Evolutionary conservation across 2,113 vertebrate genomes (phyloP).

Genomic region (Platycercus adscitus): DNA sequence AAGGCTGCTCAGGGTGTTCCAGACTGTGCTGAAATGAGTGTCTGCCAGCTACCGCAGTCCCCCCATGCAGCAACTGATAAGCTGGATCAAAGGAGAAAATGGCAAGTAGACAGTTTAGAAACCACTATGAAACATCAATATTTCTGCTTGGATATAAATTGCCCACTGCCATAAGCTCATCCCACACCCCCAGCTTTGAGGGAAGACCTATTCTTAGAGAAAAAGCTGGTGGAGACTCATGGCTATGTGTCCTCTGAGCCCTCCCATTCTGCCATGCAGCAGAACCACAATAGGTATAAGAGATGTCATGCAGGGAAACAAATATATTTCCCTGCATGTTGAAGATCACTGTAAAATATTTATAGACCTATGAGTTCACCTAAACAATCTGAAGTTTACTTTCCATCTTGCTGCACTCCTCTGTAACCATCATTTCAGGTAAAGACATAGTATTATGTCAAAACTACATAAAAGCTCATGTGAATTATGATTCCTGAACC

Average conservation of each 20-base stretch:
- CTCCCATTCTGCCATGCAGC: background rate
- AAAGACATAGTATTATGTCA: background rate
- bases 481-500: background rate
- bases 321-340: background rate
- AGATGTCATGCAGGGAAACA: background rate
- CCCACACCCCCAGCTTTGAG: background rate
- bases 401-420: background rate
- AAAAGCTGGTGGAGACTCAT: background rate
- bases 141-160: background rate
- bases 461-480: background rate
- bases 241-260: background rate
- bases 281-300: background rate
- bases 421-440: background rate
- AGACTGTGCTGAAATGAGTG: background rate
- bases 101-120: background rate
- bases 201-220: background rate
- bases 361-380: background rate
- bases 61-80: background rate
- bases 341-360: background rate
- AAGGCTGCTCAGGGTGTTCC: background rate
- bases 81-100: background rate
- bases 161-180: background rate
- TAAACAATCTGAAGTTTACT: background rate
- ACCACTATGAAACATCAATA: background rate
- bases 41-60: accelerated